Conservation (phyloP, 2,113 vertebrate genomes). For the Megaceryle torquata region DNA sequence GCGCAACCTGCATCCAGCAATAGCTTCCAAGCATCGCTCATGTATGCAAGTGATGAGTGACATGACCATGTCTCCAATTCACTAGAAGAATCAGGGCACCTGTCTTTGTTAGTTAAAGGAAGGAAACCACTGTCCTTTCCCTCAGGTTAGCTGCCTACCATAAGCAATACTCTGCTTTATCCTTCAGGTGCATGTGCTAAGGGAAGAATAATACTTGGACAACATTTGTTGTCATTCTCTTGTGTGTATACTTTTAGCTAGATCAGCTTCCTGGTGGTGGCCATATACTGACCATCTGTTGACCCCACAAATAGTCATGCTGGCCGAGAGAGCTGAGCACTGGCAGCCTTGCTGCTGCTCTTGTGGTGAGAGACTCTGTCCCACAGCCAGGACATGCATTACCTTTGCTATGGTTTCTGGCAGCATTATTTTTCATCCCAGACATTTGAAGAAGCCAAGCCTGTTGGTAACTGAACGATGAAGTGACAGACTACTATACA, state of each 20-base stretch:
- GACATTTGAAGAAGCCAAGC: neutral
- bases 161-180: too few species aligned
- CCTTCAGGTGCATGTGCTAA: neutral
- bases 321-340: neutral
- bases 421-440: neutral
- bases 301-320: neutral
- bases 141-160: neutral
- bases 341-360: neutral
- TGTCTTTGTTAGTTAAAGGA: neutral
- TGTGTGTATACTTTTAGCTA: rapidly evolving
- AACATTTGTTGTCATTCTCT: neutral
- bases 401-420: neutral
- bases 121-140: neutral
- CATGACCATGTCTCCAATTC: neutral
- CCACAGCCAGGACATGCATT: neutral
- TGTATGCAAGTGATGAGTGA: neutral
- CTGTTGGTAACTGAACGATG: neutral
- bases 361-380: neutral
- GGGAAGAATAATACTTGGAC: neutral
- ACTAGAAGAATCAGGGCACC: neutral
- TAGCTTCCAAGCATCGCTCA: neutral
- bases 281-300: neutral
- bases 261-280: neutral
- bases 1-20: neutral
- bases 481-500: neutral